Percentiles rank a stretch among this genome's conserved stretches.
These are phyloP conservation scores for Chaenocephalus aceratus DNA, from an alignment of 2,113 vertebrate species.

Conservation along the genomic window DNA sequence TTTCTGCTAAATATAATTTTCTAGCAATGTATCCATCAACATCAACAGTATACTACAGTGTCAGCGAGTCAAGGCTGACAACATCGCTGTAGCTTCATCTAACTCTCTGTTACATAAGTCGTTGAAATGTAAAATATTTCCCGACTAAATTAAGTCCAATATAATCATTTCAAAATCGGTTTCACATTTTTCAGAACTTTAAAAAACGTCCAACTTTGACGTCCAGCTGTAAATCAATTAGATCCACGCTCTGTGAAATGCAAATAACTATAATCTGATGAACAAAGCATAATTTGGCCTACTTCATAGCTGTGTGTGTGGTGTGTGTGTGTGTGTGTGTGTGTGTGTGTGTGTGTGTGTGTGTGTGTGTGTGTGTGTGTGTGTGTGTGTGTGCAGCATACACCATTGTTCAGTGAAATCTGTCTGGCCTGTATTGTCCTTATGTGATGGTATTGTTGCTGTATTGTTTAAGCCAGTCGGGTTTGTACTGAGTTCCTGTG, in stretches of 20 bases:
- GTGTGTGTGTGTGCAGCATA: constrained; percentile 3
- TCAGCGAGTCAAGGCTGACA: background rate
- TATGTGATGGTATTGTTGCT: constrained; percentile 66
- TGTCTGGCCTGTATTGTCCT: constrained; percentile 66
- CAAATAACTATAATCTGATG: constrained; percentile 38
- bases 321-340: constrained; percentile 35
- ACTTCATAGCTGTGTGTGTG: constrained; percentile 24
- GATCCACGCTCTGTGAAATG: constrained; percentile 47
- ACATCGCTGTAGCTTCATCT: background rate
- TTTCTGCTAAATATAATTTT: too few species aligned
- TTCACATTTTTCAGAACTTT: background rate
- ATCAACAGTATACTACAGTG: background rate
- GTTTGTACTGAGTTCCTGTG: constrained; percentile 54
- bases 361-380: constrained; percentile 11
- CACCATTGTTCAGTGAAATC: constrained; percentile 53
- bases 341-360: constrained; percentile 26
- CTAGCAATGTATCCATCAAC: background rate
- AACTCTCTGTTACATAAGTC: background rate
- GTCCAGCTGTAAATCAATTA: constrained; percentile 29
- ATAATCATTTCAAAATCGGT: background rate
- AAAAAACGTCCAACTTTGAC: constrained; percentile 9
- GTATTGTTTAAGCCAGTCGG: constrained; percentile 60
- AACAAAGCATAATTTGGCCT: constrained; percentile 38
- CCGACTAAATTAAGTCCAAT: background rate
- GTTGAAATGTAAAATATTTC: background rate